These are phyloP conservation scores for Coracopsis vasa DNA, from an alignment of 2,113 vertebrate genomes.

Conservation along the genomic window DNA sequence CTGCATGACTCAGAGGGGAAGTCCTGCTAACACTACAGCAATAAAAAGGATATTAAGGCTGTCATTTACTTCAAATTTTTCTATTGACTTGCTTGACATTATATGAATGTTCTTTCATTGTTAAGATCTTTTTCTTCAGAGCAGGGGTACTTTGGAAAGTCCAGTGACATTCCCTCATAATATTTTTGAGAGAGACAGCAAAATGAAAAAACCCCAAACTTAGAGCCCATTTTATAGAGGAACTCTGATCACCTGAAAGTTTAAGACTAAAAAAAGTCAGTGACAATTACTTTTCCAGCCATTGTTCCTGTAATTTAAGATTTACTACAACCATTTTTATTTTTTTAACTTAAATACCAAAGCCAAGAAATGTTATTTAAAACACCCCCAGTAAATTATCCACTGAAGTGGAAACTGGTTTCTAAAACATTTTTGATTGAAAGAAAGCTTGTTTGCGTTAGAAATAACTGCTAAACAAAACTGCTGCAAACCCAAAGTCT, in stretches of 20 bases:
- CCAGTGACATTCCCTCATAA: not conserved
- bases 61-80: not conserved
- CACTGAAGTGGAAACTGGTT: not conserved
- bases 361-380: not conserved
- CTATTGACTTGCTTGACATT: not conserved
- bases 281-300: not conserved
- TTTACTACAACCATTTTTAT: not conserved
- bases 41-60: not conserved
- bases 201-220: not conserved
- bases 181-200: not conserved
- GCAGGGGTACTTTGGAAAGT: not conserved
- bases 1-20: not conserved
- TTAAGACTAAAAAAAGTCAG: not conserved
- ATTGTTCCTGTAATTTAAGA: not conserved
- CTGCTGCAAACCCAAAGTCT: not conserved
- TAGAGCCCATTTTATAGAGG: not conserved
- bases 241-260: not conserved
- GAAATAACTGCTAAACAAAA: not conserved
- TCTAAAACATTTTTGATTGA: not conserved
- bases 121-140: not conserved
- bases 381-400: not conserved
- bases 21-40: not conserved
- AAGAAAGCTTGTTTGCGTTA: not conserved
- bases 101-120: not conserved
- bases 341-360: not conserved